Conservation (phyloP, 30 jellyfish, hydroid and myxozoan species). For the Pelagia noctiluca region DNA sequence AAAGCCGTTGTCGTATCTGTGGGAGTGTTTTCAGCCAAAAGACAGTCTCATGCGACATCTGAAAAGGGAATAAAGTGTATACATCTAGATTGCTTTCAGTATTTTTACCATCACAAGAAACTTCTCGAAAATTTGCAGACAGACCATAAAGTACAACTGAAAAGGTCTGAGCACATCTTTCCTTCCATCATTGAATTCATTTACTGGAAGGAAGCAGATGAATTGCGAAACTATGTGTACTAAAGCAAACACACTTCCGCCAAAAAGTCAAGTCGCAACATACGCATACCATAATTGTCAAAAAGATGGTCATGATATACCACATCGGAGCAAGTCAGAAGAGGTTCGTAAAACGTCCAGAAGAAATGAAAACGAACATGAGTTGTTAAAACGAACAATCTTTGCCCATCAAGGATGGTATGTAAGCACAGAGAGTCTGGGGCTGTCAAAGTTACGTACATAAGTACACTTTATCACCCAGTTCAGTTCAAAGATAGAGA, state of each 20-base stretch:
- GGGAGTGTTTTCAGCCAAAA: background rate
- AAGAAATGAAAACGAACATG: background rate
- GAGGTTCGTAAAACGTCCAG: background rate
- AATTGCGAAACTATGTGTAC: background rate
- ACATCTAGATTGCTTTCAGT: no score
- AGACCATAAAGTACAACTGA: no score
- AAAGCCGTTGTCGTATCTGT: background rate
- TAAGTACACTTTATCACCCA: slow-evolving; percentile 35
- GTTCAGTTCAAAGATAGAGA: slow-evolving; percentile 44
- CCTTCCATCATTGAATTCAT: no score
- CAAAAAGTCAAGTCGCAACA: background rate
- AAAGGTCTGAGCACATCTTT: no score
- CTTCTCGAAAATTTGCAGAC: no score
- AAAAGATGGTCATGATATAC: slow-evolving; percentile 42
- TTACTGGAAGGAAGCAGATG: background rate
- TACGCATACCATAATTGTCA: slow-evolving; percentile 45
- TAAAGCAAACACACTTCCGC: background rate
- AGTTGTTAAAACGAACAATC: background rate
- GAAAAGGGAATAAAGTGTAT: no score
- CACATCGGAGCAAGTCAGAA: slow-evolving; percentile 28
- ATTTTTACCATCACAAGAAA: no score
- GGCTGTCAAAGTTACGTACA: background rate
- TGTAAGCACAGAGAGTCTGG: background rate
- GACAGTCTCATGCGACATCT: no score
- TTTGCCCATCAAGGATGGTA: background rate